Conservation (phyloP, 2,888 invertebrate species). For the Candidula unifasciata region DNA sequence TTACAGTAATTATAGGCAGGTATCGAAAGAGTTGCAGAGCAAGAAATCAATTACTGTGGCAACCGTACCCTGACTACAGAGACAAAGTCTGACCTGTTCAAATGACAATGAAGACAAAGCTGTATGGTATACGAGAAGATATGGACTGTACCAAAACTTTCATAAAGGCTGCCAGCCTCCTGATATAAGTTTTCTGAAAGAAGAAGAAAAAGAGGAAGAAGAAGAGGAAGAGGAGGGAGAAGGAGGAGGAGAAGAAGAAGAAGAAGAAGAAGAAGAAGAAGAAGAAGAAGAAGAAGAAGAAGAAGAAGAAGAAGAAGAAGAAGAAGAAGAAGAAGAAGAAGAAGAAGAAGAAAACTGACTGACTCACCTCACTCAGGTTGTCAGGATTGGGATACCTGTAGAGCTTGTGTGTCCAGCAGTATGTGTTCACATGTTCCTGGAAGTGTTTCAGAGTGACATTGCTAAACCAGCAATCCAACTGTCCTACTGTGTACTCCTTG, state of each 20-base stretch:
- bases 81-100: too few relatives aligned
- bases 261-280: conserved; percentile 14
- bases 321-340: conserved; percentile 21
- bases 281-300: conserved; percentile 21
- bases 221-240: not conserved
- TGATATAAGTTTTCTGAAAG: too few relatives aligned
- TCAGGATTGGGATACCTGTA: conserved; percentile 51
- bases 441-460: conserved; percentile 44
- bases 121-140: too few relatives aligned
- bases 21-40: too few relatives aligned
- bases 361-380: conserved; percentile 38
- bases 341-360: not conserved
- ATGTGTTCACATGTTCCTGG: conserved; percentile 54
- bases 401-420: conserved; percentile 29
- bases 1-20: too few relatives aligned
- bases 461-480: conserved; percentile 51
- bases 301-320: conserved; percentile 21
- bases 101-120: too few relatives aligned
- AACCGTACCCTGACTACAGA: too few relatives aligned
- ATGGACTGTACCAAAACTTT: too few relatives aligned
- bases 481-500: conserved; percentile 48
- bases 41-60: too few relatives aligned
- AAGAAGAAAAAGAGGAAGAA: too few relatives aligned
- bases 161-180: too few relatives aligned
- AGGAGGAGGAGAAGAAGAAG: not conserved